Evolutionary conservation across 2,797 vertebrate species (phyloP), one percentile per base, ranked within the genome.

Genomic region (Helicolenus hilgendorfi): DNA sequence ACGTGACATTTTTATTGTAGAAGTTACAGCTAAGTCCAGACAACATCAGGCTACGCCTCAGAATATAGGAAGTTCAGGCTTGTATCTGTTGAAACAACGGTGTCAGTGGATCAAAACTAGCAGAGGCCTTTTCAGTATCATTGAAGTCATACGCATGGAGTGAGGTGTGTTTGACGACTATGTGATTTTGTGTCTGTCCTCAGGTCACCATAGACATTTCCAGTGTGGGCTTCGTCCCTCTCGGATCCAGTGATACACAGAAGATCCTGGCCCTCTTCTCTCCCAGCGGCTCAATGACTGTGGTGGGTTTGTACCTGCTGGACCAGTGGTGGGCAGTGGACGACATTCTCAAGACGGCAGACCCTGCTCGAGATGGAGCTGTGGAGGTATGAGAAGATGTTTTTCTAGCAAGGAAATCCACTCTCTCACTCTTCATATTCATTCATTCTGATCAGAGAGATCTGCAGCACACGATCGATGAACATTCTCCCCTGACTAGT

Each of bases 241-340:
- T 99, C 94, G 98, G 98, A 92, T 91, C 73, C 77, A 95, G 96
- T 65, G 91, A 92, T 82, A 95, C 91, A n/a, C 93, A 97, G 83
- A 98, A 97, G 96, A 67, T 98, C 75, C 97, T 99, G 94, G 98
- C 97, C 2, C 96, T 99, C 60, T 98, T 98, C 96, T 91, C 97
- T 26, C 98, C 98, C 11, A 83, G 92, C 14, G 97, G 98, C 81
- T 89, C 84, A 0, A 58, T 97, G 27, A 98, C 95, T 97, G 97
- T 97, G 92, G 97, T 98, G 84, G 98, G 97, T n/a, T 93, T 99
- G 72, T 98, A 98, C 93, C 97, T 99, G 86, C 96, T 96, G 94
- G 96, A 97, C 83, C 96, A 89, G 64, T 99, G 98, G 98, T 99
- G 98, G 98, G 86, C 97, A 27, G 72, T 98, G 86, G 97, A 98